Base-by-base conservation (phyloP, 2,797 vertebrate species). In the Megalops cyprinoides region DNA sequence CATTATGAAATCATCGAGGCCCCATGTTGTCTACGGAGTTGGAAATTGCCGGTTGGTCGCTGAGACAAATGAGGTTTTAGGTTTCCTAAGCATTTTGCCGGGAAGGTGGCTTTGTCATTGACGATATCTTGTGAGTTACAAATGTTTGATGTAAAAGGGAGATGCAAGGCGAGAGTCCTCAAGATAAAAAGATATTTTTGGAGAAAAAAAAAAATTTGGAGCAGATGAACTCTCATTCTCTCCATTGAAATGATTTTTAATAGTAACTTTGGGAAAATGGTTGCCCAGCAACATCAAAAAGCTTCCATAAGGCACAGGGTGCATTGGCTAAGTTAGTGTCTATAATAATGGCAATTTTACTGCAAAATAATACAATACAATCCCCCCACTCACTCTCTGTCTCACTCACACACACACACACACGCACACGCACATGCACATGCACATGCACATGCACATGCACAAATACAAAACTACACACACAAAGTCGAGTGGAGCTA, bases 61-160 rank as follows among this genome's bases (percentile, higher is more conserved):
- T 76, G 74, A 55, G 34, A 76, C 31, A 76, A 76, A 74, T 74
- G 73, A 74, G 46, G 73, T 74, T 73, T 74, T 74, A 51, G 73
- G 46, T 74, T 74, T 74, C 73, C n/a, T 48, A 51, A 48, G 28
- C 44, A 74, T 37, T 39, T 53, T 76, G n/a, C n/a, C 48, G 74
- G 42, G 28, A 44, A 12, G 18, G 23, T 18, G 28, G 15, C 48
- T 76, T 53, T 76, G 48, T 37, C 74, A 34, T 5, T 55, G 46
- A 31, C 44, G 74, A 34, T 76, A 76, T 20, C 15, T 49, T 10
- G 49, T 31, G 20, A 20, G 25, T 28, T 31, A 74, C 48, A 74
- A 74, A 51, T 74, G 73, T 51, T 74, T 51, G 28, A 10, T 18
- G 42, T 23, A 55, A 48, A 74, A 51, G 44, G 39, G 46, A 39